Evolutionary conservation across 2,797 vertebrate genomes (phyloP), one percentile per base, ranked within the genome.

Genomic region (Notamacropus eugenii): DNA sequence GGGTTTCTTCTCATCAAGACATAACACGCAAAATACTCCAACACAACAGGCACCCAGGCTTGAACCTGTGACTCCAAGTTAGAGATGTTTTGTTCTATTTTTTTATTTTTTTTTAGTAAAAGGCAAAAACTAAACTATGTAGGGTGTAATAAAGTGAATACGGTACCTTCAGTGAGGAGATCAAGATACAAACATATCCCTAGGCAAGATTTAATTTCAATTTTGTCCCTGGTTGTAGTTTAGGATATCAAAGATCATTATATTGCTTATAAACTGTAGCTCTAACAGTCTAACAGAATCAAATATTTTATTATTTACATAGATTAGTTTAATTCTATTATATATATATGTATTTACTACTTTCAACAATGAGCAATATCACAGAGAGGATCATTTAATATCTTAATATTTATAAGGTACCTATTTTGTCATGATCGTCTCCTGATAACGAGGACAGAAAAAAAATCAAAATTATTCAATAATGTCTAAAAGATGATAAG

Each of bases 181-280:
- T 46, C 57, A 82, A 31, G 92, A 55, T 8, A 3, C 59, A 19
- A 55, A 90, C 90, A 92, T 62, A 93, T 59, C 4, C 90, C 0
- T 92, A 28, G 90, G 91, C 92, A 3, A 62, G 93, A 67, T 24
- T 58, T 59, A 55, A 4, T 82, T 67, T 57, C 92, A 90, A 62
- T 92, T 95, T 90, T 59, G 91, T 94, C 16, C 22, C 92, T 94
- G 3, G 16, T 62, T 96, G 55, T 62, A 90, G 27, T 94, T 93
- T 94, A 29, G 28, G 12, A n/a, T 11, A 87, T 8, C 0, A 22
- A 50, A 19, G 50, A n/a, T 62, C 59, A 94, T 94, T 90, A 93
- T 94, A 50, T n/a, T 93, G 19, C 14, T 92, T 94, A 55, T 93
- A 93, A 95, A 94, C 82, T 91, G 62, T 22, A 92, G 56, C 34